Conservation (phyloP, 2,888 invertebrate genomes). For the Exocentrus adspersus region DNA sequence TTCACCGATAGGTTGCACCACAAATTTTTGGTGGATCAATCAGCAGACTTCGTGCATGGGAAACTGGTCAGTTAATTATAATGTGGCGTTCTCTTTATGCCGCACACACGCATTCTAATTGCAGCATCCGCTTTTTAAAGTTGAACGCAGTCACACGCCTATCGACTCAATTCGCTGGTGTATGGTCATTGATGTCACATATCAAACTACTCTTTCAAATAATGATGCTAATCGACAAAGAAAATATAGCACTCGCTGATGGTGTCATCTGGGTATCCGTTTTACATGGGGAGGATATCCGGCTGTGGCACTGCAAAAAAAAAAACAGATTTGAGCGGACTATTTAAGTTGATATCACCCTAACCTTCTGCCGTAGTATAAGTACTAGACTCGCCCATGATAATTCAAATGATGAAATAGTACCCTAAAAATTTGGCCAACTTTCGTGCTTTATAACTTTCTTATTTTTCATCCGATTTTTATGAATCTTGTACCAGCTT, state of each 20-base stretch:
- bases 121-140: constrained; percentile 53
- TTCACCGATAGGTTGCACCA: too few species aligned
- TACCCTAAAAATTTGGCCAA: too few species aligned
- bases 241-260: constrained; percentile 34
- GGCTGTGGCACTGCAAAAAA: constrained; percentile 24
- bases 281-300: constrained; percentile 32
- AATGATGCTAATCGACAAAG: constrained; percentile 36
- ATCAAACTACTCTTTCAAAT: constrained; percentile 31
- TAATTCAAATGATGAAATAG: too few species aligned
- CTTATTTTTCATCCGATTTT: too few species aligned
- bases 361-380: too few species aligned
- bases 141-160: constrained; percentile 50
- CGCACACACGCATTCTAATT: constrained; percentile 55
- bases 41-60: constrained; percentile 14
- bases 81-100: constrained; percentile 40
- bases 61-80: constrained; percentile 32
- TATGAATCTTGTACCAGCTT: too few species aligned
- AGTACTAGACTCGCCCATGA: too few species aligned
- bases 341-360: too few species aligned
- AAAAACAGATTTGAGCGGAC: constrained; percentile 11
- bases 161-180: constrained; percentile 43
- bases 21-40: constrained; percentile 1
- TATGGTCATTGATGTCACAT: constrained; percentile 24
- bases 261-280: constrained; percentile 34
- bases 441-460: too few species aligned